Conservation (phyloP, 2,888 invertebrate genomes). For the Nomada fabriciana region DNA sequence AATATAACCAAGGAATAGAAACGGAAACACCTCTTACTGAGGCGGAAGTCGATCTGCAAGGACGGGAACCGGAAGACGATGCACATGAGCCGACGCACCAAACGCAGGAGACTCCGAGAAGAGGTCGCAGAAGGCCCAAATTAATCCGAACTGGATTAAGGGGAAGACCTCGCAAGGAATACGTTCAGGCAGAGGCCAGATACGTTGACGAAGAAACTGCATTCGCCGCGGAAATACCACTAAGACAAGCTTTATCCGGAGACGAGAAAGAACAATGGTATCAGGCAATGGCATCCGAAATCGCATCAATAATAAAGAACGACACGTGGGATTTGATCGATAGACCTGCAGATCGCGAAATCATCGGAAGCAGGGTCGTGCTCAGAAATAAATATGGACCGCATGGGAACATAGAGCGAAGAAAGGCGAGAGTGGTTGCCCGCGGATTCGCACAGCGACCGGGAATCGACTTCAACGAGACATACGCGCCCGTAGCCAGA, state of each 20-base stretch:
- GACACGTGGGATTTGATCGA: constrained; percentile 5
- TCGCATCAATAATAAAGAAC: constrained; percentile 2
- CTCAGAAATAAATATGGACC: neutral
- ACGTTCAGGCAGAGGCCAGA: neutral
- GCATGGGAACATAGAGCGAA: neutral
- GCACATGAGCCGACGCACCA: too few species aligned
- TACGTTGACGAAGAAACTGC: neutral
- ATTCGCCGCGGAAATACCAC: neutral
- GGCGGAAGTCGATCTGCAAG: too few species aligned
- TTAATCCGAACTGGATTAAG: neutral
- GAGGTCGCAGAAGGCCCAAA: neutral
- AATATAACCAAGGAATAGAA: too few species aligned
- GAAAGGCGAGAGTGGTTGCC: neutral
- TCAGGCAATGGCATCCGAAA: constrained; percentile 7
- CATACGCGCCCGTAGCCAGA: neutral
- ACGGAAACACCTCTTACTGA: too few species aligned
- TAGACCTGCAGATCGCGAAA: neutral
- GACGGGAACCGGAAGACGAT: too few species aligned
- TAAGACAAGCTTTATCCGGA: neutral
- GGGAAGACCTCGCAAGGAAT: constrained; percentile 6
- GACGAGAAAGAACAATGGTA: neutral
- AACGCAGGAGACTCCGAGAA: too few species aligned
- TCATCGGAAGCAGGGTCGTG: neutral
- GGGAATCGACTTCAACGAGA: neutral
- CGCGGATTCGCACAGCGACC: neutral